Evolutionary conservation across 2,797 vertebrate genomes (phyloP).

Genomic region (Malurus splendens): DNA sequence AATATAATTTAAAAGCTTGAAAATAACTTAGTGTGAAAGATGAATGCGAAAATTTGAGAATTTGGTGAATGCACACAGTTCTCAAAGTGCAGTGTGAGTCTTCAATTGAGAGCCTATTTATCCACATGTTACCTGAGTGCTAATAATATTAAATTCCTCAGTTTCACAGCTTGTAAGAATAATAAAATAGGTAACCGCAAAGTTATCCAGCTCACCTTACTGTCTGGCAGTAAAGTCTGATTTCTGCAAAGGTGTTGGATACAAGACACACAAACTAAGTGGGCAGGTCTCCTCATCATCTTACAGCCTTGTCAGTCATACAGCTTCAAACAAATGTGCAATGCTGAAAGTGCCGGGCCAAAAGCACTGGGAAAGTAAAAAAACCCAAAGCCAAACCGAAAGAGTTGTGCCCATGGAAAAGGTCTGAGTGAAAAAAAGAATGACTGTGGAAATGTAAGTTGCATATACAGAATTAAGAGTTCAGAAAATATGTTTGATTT

Average conservation of each 20-base stretch:
- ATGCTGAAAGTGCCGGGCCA: too few species aligned
- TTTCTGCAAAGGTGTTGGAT: neutral
- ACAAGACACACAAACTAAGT: rapidly evolving
- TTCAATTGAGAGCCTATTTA: neutral
- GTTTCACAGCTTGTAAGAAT: neutral
- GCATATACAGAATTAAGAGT: neutral
- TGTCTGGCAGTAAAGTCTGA: neutral
- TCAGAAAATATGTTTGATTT: neutral
- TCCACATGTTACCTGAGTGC: rapidly evolving
- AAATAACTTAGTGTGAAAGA: neutral
- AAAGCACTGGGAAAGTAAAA: neutral
- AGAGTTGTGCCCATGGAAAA: neutral
- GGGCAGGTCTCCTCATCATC: neutral
- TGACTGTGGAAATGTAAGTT: neutral
- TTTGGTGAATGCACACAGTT: neutral
- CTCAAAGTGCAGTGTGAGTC: neutral
- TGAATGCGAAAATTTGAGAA: neutral
- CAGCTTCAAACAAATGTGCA: neutral
- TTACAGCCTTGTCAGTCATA: neutral
- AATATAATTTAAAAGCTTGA: neutral
- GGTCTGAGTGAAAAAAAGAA: neutral
- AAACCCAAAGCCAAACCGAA: neutral
- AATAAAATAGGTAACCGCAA: neutral
- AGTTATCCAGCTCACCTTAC: neutral
- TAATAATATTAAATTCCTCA: neutral